phyloP scores from a whole-genome alignment of 2,888 invertebrate species.

The Aphidoletes aphidimyza region DNA sequence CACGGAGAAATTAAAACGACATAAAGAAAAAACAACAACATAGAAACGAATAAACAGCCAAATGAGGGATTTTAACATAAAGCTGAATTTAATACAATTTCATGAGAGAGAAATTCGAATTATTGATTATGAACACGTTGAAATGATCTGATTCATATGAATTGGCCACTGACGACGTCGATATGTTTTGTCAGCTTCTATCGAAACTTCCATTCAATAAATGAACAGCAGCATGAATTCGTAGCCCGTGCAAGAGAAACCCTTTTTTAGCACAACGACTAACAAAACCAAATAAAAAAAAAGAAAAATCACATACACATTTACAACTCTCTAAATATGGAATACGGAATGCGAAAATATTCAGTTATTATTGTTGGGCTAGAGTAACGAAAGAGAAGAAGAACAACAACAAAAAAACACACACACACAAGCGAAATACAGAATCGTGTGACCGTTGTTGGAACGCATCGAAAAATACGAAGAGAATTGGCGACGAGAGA shows the following conservation, averaged over 20 bases:
- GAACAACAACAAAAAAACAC: too few relatives aligned
- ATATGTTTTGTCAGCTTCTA: background rate
- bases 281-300: background rate
- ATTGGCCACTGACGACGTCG: background rate
- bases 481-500: background rate
- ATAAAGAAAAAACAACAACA: too few relatives aligned
- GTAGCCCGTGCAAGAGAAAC: background rate
- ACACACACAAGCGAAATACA: too few relatives aligned
- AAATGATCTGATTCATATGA: background rate
- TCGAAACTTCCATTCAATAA: background rate
- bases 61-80: too few relatives aligned
- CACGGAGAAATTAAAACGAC: background rate
- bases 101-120: background rate
- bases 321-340: constrained; percentile 11
- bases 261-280: constrained; percentile 13
- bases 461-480: background rate
- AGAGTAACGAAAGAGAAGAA: constrained; percentile 6
- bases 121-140: constrained; percentile 1
- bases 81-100: too few relatives aligned
- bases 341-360: constrained; percentile 21
- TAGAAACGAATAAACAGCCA: background rate
- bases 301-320: background rate
- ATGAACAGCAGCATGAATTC: background rate
- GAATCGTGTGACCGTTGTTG: too few relatives aligned
- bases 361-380: background rate